phyloP scores from a whole-genome alignment of 2,888 invertebrate species.

The Amorpha juglandis region DNA sequence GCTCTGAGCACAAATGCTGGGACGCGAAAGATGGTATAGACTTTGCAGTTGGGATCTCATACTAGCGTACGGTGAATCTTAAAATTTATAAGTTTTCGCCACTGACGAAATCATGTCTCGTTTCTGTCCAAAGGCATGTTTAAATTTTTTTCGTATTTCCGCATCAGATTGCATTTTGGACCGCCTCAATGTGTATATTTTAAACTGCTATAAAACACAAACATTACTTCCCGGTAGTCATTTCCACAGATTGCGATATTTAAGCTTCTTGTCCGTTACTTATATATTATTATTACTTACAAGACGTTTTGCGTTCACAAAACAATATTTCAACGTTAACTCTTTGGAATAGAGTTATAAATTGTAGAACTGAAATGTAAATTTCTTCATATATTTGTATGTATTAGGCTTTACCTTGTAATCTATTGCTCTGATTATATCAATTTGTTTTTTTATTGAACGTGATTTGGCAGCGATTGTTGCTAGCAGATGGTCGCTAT shows the following conservation, averaged over 20 bases:
- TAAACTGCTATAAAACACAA: conserved; percentile 25
- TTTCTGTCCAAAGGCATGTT: not conserved
- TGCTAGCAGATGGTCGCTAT: conserved; percentile 17
- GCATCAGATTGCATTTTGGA: not conserved
- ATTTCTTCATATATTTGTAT: conserved; percentile 32
- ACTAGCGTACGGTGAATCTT: no score
- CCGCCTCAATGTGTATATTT: conserved; percentile 5
- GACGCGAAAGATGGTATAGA: no score
- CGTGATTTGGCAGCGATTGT: conserved; percentile 45
- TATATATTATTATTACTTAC: conserved; percentile 43
- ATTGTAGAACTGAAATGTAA: no score
- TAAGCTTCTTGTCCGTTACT: conserved; percentile 44
- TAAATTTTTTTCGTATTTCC: not conserved
- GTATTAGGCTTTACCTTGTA: conserved; percentile 49
- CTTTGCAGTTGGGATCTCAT: no score
- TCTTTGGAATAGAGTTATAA: not conserved
- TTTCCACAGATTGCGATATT: conserved; percentile 56
- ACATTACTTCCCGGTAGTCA: conserved; percentile 55
- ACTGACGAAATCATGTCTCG: not conserved
- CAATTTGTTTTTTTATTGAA: conserved; percentile 59
- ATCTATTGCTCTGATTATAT: conserved; percentile 61
- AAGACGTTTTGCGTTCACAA: conserved; percentile 34
- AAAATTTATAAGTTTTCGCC: no score
- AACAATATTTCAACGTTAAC: not conserved
- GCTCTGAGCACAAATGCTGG: no score